These are phyloP conservation scores for Zaprionus gabonicus DNA, from an alignment of 1,140 invertebrate species.

Conservation along the genomic window DNA sequence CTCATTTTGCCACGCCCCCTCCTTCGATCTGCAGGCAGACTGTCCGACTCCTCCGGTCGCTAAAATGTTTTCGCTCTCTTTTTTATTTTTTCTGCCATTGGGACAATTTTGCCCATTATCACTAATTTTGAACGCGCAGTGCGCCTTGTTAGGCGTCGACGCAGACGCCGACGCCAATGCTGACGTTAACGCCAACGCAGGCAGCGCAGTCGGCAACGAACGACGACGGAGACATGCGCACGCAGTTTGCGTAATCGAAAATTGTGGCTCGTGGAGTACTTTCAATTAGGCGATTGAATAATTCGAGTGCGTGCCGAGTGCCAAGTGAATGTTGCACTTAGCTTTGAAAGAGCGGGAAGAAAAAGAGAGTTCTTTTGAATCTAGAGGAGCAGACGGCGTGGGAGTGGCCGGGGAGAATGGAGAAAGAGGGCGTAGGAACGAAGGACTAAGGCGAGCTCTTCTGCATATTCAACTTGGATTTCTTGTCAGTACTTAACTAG, in stretches of 20 bases:
- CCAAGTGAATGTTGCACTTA: constrained; percentile 60
- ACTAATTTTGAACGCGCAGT: constrained; percentile 74
- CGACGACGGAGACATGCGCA: constrained; percentile 54
- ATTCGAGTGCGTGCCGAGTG: constrained; percentile 69
- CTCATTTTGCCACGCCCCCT: not conserved
- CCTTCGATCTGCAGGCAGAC: not conserved
- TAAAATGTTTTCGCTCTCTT: constrained; percentile 26
- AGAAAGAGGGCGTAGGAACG: not conserved
- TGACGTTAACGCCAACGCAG: constrained; percentile 27
- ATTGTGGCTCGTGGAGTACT: constrained; percentile 79
- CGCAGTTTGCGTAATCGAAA: constrained; percentile 75
- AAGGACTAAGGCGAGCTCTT: not conserved
- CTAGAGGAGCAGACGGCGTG: not conserved
- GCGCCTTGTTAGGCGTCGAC: constrained; percentile 69
- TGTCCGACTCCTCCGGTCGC: constrained; percentile 38
- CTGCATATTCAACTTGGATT: no score
- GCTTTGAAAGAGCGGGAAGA: not conserved
- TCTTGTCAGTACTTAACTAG: not conserved
- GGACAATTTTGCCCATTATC: constrained; percentile 81
- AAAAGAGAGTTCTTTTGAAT: constrained; percentile 46
- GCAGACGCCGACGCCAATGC: constrained; percentile 11
- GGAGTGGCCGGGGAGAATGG: not conserved
- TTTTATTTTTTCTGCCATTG: constrained; percentile 62
- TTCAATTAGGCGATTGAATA: constrained; percentile 82
- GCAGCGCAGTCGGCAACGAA: constrained; percentile 32